Evolutionary conservation across 1,140 invertebrate species (phyloP).

Genomic region (Brachystomella parvula): DNA sequence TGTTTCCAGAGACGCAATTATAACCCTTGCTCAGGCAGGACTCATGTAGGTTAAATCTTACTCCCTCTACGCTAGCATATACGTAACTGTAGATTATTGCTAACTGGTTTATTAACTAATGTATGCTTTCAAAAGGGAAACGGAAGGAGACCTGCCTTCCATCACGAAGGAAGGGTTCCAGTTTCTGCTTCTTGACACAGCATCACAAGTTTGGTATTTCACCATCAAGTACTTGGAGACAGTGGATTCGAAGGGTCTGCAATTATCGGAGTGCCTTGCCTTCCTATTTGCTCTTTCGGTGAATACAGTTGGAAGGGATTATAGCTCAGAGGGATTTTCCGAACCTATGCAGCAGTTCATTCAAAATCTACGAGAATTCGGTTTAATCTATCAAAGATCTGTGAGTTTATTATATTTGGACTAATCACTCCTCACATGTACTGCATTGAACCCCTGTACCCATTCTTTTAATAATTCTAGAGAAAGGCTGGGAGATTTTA

Average conservation of each 20-base stretch:
- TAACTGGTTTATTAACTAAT: too few species aligned
- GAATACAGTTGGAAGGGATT: conserved; percentile 91
- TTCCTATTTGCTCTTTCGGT: conserved; percentile 95
- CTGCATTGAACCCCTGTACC: neutral
- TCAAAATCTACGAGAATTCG: conserved; percentile 93
- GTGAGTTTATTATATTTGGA: conserved; percentile 47
- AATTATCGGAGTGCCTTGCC: conserved; percentile 81
- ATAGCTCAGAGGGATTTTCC: conserved; percentile 89
- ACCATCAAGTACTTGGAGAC: conserved; percentile 91
- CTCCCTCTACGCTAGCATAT: neutral
- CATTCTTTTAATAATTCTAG: conserved; percentile 43
- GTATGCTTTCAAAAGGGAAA: conserved; percentile 52
- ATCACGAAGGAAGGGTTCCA: conserved; percentile 92
- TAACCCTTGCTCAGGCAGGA: conserved; percentile 81
- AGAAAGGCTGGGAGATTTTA: conserved; percentile 87
- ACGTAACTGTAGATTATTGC: neutral
- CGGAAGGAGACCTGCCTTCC: conserved; percentile 65
- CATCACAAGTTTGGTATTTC: conserved; percentile 91
- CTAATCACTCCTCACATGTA: neutral
- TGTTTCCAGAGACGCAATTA: conserved; percentile 84
- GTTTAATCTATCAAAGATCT: conserved; percentile 91
- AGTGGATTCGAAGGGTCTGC: conserved; percentile 70
- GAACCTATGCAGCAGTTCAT: conserved; percentile 79
- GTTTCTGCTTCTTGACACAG: conserved; percentile 85
- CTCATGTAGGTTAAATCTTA: conserved; percentile 69